Conservation (phyloP, 2,113 vertebrate species). For the Calypte anna region DNA sequence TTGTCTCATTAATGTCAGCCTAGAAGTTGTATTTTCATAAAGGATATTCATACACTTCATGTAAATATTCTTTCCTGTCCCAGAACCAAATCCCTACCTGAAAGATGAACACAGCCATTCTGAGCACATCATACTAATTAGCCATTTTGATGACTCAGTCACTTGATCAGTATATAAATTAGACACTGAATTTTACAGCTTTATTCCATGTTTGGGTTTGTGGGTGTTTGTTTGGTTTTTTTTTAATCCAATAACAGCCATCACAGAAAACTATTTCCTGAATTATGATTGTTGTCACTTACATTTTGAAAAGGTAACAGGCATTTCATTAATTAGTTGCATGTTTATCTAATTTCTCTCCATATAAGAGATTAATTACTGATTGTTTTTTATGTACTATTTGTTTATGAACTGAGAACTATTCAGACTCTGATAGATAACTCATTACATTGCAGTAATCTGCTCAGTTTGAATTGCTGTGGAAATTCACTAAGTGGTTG, state of each 20-base stretch:
- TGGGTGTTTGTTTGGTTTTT: rapidly evolving
- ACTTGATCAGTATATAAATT: neutral
- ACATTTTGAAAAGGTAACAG: neutral
- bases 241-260: neutral
- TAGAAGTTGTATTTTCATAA: neutral
- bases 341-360: neutral
- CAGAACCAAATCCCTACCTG: neutral
- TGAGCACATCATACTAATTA: neutral
- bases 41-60: neutral
- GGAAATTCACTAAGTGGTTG: neutral
- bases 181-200: neutral
- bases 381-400: neutral
- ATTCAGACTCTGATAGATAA: neutral
- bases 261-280: neutral
- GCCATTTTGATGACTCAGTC: neutral
- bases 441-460: neutral
- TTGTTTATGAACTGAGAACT: neutral
- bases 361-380: neutral
- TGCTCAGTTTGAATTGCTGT: neutral
- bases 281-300: neutral
- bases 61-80: neutral
- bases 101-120: neutral
- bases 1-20: neutral
- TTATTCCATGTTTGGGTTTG: neutral
- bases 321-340: neutral